These are phyloP conservation scores for Epinotia bilunana DNA, from an alignment of 2,888 invertebrate genomes.

Conservation along the genomic window DNA sequence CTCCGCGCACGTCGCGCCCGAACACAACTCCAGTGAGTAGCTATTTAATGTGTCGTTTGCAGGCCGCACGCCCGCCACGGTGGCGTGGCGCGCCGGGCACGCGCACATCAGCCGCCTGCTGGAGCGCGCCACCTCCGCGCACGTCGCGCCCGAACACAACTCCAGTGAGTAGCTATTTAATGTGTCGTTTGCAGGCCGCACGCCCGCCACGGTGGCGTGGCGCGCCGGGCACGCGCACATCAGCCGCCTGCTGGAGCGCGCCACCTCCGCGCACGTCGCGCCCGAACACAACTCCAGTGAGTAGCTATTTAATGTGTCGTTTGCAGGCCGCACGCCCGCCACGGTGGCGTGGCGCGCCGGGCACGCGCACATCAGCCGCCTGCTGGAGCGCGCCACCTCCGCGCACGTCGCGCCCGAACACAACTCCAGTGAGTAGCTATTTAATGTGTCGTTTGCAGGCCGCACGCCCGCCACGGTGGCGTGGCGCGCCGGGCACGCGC, in stretches of 20 bases:
- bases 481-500: constrained; percentile 94
- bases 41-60: not conserved
- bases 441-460: constrained; percentile 57
- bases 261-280: constrained; percentile 66
- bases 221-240: constrained; percentile 96
- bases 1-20: constrained; percentile 54
- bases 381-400: constrained; percentile 88
- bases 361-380: constrained; percentile 92
- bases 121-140: constrained; percentile 86
- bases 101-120: constrained; percentile 91
- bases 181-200: constrained; percentile 79
- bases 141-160: constrained; percentile 47
- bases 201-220: constrained; percentile 94
- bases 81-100: constrained; percentile 96
- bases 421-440: constrained; percentile 39
- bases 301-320: not conserved
- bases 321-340: constrained; percentile 88
- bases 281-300: constrained; percentile 46
- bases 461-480: constrained; percentile 95
- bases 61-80: constrained; percentile 91
- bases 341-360: constrained; percentile 96
- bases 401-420: constrained; percentile 50
- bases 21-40: constrained; percentile 43
- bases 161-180: constrained; percentile 30
- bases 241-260: constrained; percentile 90